Evolutionary conservation across 2,797 vertebrate genomes (phyloP).

Genomic region (Urosaurus nigricauda): DNA sequence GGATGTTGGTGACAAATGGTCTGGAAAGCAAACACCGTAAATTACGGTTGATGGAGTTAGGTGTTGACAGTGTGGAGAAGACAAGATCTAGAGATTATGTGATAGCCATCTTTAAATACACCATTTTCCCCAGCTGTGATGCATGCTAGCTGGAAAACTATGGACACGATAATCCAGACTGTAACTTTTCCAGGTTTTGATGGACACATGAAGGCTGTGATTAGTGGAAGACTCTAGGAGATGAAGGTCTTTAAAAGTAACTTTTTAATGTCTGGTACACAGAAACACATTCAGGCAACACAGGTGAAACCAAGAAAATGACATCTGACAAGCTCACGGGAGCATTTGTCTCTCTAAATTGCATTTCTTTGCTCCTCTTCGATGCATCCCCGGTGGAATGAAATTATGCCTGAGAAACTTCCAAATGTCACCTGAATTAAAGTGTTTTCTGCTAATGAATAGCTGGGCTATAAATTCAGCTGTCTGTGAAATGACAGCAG

Average conservation of each 20-base stretch:
- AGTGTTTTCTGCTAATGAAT: constrained; percentile 38
- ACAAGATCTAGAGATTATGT: too few species aligned
- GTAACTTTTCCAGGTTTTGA: background rate
- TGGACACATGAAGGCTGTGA: background rate
- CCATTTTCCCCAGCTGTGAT: too few species aligned
- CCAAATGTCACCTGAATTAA: constrained; percentile 15
- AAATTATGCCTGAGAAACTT: constrained; percentile 21
- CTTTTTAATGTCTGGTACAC: too few species aligned
- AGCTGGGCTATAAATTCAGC: constrained; percentile 30
- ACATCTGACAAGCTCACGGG: background rate
- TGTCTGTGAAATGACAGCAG: constrained; percentile 20
- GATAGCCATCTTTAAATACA: too few species aligned
- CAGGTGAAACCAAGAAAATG: background rate
- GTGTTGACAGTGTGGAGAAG: background rate
- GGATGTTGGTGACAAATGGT: too few species aligned
- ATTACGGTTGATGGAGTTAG: background rate
- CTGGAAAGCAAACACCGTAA: too few species aligned
- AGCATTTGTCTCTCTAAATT: background rate
- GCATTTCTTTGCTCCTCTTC: background rate
- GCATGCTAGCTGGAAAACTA: background rate
- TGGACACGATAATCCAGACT: background rate
- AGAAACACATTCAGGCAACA: background rate
- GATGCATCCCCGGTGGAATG: background rate
- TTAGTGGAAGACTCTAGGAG: too few species aligned
- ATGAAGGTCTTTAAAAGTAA: too few species aligned